Evolutionary conservation across 2,888 invertebrate species (phyloP), one percentile per base, ranked within the genome.

Genomic region (Diloba caeruleocephala): DNA sequence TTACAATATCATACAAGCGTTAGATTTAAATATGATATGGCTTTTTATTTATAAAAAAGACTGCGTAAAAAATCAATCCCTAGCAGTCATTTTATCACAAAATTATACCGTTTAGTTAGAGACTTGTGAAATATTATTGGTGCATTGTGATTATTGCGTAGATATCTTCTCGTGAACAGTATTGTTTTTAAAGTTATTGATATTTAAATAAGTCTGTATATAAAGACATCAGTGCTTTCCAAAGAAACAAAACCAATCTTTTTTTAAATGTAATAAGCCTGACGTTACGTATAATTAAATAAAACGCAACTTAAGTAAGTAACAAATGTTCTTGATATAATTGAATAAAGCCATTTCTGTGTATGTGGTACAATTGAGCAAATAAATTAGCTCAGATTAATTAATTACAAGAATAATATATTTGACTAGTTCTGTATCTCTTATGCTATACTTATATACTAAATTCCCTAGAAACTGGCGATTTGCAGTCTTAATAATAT

Each of bases 1-100:
- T 88, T 92, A 92, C 88, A 92, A 85, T 90, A 91, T 89, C 77
- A 87, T 92, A 93, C 92, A 93, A 93, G 93, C 93, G 85, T 84
- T 91, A 91, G 79, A 83, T 84, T 90, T 89, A 63, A 86, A 87
- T 87, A 89, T 92, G 93, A 93, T 93, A 92, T 92, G 93, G 92
- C 85, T 85, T 86, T 83, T 62, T 83, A 81, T 79, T 79, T 87
- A 87, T 87, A 87, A 86, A 85, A 85, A 82, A 78, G 88, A 90
- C 88, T 84, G 89, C 85, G 55, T 78, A 76, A 69, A 79, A 82
- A 85, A 84, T 82, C 73, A 84, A 84, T 84, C 72, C 76, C 67
- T 78, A 79, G 84, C 87, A 87, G 89, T 85, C 85, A 79, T 74
- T 81, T 78, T 84, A 85, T 85, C 84, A 85, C 82, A 71, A 68